These are phyloP conservation scores for Microcebus murinus DNA, from an alignment of 2,113 vertebrate genomes.

Conservation along the genomic window DNA sequence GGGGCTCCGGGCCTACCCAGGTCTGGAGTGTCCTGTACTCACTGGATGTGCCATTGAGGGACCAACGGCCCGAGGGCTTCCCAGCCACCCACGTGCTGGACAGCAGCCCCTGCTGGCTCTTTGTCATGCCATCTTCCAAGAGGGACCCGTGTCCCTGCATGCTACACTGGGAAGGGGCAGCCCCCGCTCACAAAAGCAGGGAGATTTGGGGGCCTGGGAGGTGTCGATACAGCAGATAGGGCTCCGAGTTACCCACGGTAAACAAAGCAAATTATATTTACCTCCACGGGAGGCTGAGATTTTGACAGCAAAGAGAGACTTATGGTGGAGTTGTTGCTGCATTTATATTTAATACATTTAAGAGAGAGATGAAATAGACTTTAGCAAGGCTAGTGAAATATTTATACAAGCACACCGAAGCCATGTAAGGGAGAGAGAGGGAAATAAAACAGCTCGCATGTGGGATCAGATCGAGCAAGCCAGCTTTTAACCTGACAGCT, in stretches of 20 bases:
- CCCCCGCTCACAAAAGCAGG: not conserved
- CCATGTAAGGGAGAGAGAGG: slow-evolving; percentile 66
- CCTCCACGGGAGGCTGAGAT: slow-evolving; percentile 64
- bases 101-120: not conserved
- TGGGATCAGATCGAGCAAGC: slow-evolving; percentile 75
- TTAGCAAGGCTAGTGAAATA: slow-evolving; percentile 77
- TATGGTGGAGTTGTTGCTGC: slow-evolving; percentile 67
- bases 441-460: slow-evolving; percentile 79
- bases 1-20: not conserved
- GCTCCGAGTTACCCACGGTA: slow-evolving; percentile 51
- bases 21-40: not conserved
- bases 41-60: not conserved
- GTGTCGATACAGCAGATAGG: not conserved
- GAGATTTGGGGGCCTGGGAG: not conserved
- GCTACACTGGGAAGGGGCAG: fast-evolving
- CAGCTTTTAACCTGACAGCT: slow-evolving; percentile 77
- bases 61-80: not conserved
- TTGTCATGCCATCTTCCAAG: not conserved
- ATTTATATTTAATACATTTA: slow-evolving; percentile 84
- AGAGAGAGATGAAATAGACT: slow-evolving; percentile 80
- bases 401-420: slow-evolving; percentile 81
- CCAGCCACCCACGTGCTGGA: not conserved
- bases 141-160: not conserved
- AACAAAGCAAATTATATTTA: slow-evolving; percentile 76
- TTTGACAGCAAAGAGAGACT: slow-evolving; percentile 67